Base-by-base conservation (phyloP, 2,888 invertebrate genomes). In the Gerris lacustris region DNA sequence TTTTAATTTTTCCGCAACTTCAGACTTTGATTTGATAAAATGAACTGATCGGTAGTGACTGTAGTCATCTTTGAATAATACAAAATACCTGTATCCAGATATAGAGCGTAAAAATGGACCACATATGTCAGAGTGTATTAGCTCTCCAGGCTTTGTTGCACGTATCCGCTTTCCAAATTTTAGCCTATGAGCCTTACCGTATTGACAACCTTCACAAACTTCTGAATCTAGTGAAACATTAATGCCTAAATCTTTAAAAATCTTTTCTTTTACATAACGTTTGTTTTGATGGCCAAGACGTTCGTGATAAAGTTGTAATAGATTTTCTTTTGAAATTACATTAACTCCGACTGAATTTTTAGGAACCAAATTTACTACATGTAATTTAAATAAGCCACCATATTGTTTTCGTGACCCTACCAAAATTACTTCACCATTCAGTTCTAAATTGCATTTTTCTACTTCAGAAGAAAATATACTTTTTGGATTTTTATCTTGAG, bases 281-380 rank as follows among this genome's bases (percentile, higher is more conserved):
- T 78, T 79, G 70, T 78, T 76, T 70, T 78, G 78, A 70, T 78
- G 79, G n/a, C 78, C 78, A 76, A 78, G 78, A 70, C 77, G 76
- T 72, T 64, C 64, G 18, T 64, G 64, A 17, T 64, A 64, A n/a
- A 64, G 64, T 31, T 64, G 64, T 31, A 64, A 31, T 18, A 64
- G 64, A 64, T 64, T 64, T 9, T 64, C 7, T n/a, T 64, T 9
- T n/a, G 64, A 64, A 64, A 31, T 9, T n/a, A 31, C 31, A 64
- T n/a, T 31, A 64, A 64, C 18, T n/a, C 17, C 31, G 9, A n/a
- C 9, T 9, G 7, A n/a, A 7, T n/a, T 18, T n/a, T 9, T 18
- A n/a, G 17, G 17, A n/a, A 18, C 17, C 11, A 18, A n/a, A 64
- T 64, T 64, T 64, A 9, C 31, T 9, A 64, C 18, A 9, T n/a